Conservation (phyloP, 1,140 invertebrate genomes). For the Cephus cinctus region DNA sequence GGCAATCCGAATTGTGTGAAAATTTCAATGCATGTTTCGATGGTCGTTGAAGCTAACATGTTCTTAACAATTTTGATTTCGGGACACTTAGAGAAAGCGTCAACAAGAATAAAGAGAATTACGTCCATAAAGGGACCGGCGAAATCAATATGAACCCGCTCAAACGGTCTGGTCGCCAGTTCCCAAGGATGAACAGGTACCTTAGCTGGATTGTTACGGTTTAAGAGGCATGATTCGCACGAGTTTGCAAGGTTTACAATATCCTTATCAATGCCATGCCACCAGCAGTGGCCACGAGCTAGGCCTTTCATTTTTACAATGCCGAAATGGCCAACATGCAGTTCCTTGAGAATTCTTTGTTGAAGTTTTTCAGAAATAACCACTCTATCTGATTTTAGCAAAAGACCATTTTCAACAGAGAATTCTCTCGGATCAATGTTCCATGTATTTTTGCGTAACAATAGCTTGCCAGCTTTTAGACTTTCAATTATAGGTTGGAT, state of each 20-base stretch:
- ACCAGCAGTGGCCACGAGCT: conserved; percentile 55
- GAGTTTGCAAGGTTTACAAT: conserved; percentile 36
- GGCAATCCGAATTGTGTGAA: background rate
- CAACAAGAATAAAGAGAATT: conserved; percentile 24
- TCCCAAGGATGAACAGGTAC: conserved; percentile 23
- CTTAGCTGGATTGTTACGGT: conserved; percentile 19
- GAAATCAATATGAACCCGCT: conserved; percentile 27
- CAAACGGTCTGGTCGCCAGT: conserved; percentile 15
- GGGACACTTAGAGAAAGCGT: conserved; percentile 28
- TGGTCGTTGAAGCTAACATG: conserved; percentile 10
- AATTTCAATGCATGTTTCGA: conserved; percentile 7
- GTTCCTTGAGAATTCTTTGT: conserved; percentile 36
- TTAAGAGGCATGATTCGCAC: conserved; percentile 35
- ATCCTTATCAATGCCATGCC: conserved; percentile 53
- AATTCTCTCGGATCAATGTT: background rate
- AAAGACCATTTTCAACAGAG: conserved; percentile 5
- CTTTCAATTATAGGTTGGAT: too few species aligned
- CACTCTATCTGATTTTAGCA: conserved; percentile 13
- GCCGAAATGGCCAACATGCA: conserved; percentile 55
- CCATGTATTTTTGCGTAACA: background rate
- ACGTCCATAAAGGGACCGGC: conserved; percentile 18
- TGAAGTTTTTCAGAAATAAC: conserved; percentile 45
- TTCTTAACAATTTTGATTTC: conserved; percentile 13
- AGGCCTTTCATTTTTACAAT: conserved; percentile 56
- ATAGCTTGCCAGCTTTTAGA: background rate